Base-by-base conservation (phyloP, 2,888 invertebrate genomes). In the Parnassius smintheus region DNA sequence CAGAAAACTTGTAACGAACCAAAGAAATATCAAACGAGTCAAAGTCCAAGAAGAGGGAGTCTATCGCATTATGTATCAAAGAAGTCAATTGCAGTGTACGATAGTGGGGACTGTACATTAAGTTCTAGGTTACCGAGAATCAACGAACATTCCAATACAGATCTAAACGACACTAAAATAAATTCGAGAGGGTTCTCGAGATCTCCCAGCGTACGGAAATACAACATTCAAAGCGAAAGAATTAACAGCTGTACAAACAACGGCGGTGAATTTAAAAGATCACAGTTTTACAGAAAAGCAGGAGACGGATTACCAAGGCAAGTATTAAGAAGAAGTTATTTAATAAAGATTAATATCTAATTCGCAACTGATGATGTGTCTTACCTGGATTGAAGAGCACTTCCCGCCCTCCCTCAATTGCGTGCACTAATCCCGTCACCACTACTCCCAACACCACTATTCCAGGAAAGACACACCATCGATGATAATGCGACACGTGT, bases 221-320 rank as follows among this genome's bases (percentile, higher is more conserved):
- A 76, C 9, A 77, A 60, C 61, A 56, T 79, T 50, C 57, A 48
- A 11, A 69, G 70, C 2, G 9, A 70, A 64, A 75, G 85, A 25
- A 69, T 85, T 52, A 71, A 68, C 69, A 82, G 82, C 61, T 85
- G 84, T 49, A 85, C 85, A 7, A 13, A 49, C 0, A 76, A 73
- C 25, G 76, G 75, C 41, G 44, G 71, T 13, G 85, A 86, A 8
- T 69, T 60, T 4, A 83, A 80, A 44, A 72, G 83, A 22, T 66
- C 80, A 0, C 84, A 86, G 63, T 85, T 87, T 63, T 88, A 86
- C 41, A 78, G 83, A 65, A 77, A 77, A 61, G 85, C 79, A 2
- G 88, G 88, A 0, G 88, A 90, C 56, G 86, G 81, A 0, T 62
- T 86, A 56, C 84, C 86, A 0, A 87, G 85, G 88, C 87, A 65